A percentile compares a stretch with the other conserved stretches of the same genome.
Evolutionary conservation across 2,113 vertebrate species (phyloP).

Genomic region (Sander lucioperca): DNA sequence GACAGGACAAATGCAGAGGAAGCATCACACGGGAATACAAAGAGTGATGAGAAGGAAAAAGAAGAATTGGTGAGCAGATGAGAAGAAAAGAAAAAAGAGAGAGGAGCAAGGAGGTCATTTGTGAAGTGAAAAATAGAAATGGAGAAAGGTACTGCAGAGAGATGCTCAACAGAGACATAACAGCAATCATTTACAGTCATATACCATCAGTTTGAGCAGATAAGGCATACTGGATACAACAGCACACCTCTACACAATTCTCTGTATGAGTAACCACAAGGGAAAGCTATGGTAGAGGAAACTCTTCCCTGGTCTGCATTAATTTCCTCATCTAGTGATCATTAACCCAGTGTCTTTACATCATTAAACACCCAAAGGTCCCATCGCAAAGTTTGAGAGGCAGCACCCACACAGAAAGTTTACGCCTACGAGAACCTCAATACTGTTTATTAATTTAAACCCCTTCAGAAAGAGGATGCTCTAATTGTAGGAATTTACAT

Average conservation of each 20-base stretch:
- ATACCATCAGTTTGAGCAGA: conserved; percentile 14
- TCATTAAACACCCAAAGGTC: conserved; percentile 3
- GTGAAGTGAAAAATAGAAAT: neutral
- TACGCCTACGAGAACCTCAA: neutral
- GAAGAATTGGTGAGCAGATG: conserved; percentile 10
- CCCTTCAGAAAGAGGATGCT: neutral
- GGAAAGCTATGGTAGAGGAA: conserved; percentile 1
- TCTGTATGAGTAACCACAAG: neutral
- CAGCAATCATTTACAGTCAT: neutral
- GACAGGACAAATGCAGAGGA: neutral
- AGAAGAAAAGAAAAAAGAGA: neutral
- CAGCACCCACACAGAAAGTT: neutral
- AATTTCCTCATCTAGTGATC: neutral
- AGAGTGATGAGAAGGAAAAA: neutral
- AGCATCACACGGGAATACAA: neutral
- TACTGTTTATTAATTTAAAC: conserved; percentile 8
- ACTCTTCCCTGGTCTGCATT: neutral
- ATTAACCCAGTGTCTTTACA: conserved; percentile 1
- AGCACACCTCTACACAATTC: neutral
- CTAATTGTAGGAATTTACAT: neutral
- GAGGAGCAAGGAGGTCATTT: neutral
- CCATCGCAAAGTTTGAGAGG: conserved; percentile 26
- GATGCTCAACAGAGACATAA: conserved; percentile 1
- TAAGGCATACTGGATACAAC: neutral
- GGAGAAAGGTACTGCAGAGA: neutral